Conservation (phyloP, 2,113 vertebrate genomes). For the Ceyx melanurus region DNA sequence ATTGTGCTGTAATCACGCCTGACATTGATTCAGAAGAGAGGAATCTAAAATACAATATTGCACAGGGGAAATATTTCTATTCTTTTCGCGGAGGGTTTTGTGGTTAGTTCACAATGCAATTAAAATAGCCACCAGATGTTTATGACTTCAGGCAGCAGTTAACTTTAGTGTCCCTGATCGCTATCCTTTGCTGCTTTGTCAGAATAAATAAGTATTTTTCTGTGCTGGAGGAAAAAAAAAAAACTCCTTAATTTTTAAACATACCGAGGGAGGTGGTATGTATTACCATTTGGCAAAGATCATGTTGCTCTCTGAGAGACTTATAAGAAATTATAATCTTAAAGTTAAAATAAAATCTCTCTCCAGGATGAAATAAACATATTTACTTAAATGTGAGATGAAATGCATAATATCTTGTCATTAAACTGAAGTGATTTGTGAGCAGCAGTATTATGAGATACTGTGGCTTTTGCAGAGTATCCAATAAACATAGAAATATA, state of each 20-base stretch:
- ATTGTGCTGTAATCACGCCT: conserved; percentile 21
- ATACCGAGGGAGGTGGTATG: neutral
- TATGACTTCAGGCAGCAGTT: conserved; percentile 62
- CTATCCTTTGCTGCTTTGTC: conserved; percentile 7
- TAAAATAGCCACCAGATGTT: conserved; percentile 72
- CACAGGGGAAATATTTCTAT: conserved; percentile 52
- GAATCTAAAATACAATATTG: conserved; percentile 57
- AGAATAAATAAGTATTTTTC: conserved; percentile 20
- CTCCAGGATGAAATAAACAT: conserved; percentile 16
- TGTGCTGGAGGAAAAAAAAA: neutral
- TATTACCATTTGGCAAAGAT: neutral
- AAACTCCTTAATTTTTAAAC: conserved; percentile 2
- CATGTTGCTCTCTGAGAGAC: neutral
- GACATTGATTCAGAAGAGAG: conserved; percentile 50
- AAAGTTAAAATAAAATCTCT: conserved; percentile 7
- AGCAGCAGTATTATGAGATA: neutral
- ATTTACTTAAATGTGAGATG: conserved; percentile 41
- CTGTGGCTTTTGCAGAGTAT: neutral
- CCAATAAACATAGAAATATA: conserved; percentile 1
- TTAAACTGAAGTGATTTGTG: conserved; percentile 12
- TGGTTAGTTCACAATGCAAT: conserved; percentile 55
- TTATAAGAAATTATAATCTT: neutral
- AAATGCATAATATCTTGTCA: neutral
- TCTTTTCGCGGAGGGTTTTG: conserved; percentile 18
- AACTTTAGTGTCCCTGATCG: neutral